Base-by-base conservation (phyloP, 1,140 invertebrate genomes). In the Drosophila quadrilineata region DNA sequence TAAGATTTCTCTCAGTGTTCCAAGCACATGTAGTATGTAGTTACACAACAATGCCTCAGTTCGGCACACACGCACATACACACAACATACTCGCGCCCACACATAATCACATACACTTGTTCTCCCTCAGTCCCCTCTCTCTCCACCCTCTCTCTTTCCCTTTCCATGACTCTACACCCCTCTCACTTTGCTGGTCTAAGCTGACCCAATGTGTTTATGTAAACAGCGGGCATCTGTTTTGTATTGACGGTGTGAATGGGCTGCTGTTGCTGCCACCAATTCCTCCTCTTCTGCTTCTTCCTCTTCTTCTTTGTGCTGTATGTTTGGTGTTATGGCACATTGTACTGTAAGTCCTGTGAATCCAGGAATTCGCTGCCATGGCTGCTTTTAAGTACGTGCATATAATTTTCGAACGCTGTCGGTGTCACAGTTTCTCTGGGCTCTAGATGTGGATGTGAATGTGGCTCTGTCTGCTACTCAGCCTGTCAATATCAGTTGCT, bases 401-500 rank as follows among this genome's bases (percentile, higher is more conserved):
- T 84, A 84, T 84, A 85, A 82, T 82, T 84, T 84, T 73, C 75
- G n/a, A 74, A 17, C 66, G 54, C 48, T 60, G 45, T 57, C 45
- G 38, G 22, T 53, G 75, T 49, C 71, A n/a, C n/a, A n/a, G n/a
- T n/a, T n/a, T n/a, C n/a, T n/a, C n/a, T n/a, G n/a, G n/a, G n/a
- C n/a, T n/a, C n/a, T n/a, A n/a, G n/a, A n/a, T n/a, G n/a, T n/a
- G n/a, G n/a, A n/a, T n/a, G n/a, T n/a, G n/a, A n/a, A n/a, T n/a
- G n/a, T n/a, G n/a, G n/a, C n/a, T n/a, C n/a, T n/a, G n/a, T 59
- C 79, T 66, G 60, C 56, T 60, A 75, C 71, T 71, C 62, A 52
- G 59, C 59, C 77, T 82, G 77, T 82, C 77, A 82, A 82, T 82
- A 82, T 85, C 77, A 82, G 69, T 82, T 82, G 77, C 77, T 82